A percentile compares a stretch with the other conserved stretches of the same genome.
Conservation (phyloP, 1,140 invertebrate genomes). For the Cyclargus thomasi region DNA sequence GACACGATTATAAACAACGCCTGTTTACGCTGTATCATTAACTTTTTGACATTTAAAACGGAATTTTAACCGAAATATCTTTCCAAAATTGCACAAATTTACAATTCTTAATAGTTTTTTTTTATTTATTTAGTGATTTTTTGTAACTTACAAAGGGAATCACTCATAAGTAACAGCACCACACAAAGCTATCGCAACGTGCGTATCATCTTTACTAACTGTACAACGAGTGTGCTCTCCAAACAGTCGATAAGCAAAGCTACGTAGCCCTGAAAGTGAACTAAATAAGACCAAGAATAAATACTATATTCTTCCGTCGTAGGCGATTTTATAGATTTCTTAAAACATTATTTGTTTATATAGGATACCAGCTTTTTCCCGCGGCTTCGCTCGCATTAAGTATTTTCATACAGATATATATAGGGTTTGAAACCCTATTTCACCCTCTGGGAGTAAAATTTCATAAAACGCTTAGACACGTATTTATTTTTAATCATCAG, state of each 20-base stretch:
- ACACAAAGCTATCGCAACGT: background rate
- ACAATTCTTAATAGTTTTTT: background rate
- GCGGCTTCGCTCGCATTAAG: too few species aligned
- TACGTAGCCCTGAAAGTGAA: background rate
- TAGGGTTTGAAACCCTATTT: too few species aligned
- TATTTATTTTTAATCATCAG: too few species aligned
- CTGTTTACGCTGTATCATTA: too few species aligned
- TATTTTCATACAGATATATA: too few species aligned
- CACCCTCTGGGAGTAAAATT: too few species aligned
- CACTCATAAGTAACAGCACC: background rate
- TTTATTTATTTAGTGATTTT: background rate
- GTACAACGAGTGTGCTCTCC: slow-evolving; percentile 5
- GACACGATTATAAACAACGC: too few species aligned
- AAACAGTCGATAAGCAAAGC: background rate
- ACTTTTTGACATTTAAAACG: too few species aligned
- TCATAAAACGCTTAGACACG: too few species aligned
- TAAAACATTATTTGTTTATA: too few species aligned
- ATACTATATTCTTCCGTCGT: background rate
- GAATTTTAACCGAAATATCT: background rate
- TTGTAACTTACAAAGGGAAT: background rate
- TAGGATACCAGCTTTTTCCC: too few species aligned
- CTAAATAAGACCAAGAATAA: background rate
- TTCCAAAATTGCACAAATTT: background rate
- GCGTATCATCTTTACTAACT: slow-evolving; percentile 8
- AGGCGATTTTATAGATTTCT: too few species aligned